Conservation (phyloP, 2,113 vertebrate species). For the Bostrychus sinensis region DNA sequence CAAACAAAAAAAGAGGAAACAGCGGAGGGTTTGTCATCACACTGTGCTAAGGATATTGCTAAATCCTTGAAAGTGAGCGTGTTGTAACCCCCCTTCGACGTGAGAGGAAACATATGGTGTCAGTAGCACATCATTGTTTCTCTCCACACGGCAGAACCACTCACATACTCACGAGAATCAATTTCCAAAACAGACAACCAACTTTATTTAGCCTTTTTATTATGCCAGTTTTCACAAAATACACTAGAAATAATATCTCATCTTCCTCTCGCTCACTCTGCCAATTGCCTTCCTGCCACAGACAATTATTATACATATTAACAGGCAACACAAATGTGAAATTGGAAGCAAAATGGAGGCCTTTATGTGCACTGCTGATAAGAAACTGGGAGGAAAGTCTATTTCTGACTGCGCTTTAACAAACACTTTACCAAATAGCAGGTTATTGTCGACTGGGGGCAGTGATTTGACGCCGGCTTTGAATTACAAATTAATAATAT, state of each 20-base stretch:
- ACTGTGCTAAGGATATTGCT: conserved; percentile 62
- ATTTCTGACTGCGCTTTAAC: conserved; percentile 34
- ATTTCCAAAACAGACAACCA: conserved; percentile 23
- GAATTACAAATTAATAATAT: conserved; percentile 40
- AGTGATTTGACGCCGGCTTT: conserved; percentile 28
- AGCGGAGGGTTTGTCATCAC: conserved; percentile 22
- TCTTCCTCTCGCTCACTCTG: conserved; percentile 15
- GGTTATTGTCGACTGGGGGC: conserved; percentile 26
- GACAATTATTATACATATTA: conserved; percentile 67
- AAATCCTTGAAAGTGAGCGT: conserved; percentile 60
- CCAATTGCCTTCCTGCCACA: conserved; percentile 55
- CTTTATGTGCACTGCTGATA: conserved; percentile 75
- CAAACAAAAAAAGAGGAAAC: conserved; percentile 53
- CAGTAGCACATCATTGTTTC: conserved; percentile 14
- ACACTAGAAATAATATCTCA: conserved; percentile 41
- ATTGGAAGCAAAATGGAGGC: conserved; percentile 43
- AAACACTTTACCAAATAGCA: conserved; percentile 31
- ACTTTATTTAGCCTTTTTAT: conserved; percentile 34
- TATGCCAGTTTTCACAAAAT: conserved; percentile 56
- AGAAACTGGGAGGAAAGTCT: conserved; percentile 58
- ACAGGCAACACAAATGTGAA: conserved; percentile 36
- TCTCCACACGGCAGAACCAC: conserved; percentile 3
- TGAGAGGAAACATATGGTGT: conserved; percentile 59
- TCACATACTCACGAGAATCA: background rate
- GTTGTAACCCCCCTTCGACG: conserved; percentile 55